Base-by-base conservation (phyloP, 2,797 vertebrate species). In the Synaphobranchus kaupii region DNA sequence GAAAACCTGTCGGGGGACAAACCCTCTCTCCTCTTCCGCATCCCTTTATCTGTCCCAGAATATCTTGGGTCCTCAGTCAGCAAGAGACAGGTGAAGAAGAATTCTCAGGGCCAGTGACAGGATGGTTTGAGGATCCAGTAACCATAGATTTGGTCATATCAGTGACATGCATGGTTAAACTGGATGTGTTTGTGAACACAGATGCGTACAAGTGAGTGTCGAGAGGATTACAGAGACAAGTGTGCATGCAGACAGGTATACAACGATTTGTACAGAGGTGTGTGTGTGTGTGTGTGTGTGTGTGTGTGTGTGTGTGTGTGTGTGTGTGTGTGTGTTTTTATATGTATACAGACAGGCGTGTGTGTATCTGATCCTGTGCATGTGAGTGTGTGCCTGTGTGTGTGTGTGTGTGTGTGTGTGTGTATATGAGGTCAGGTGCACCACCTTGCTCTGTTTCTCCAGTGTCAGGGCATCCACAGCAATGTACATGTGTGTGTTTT, bases 391-490 rank as follows among this genome's bases (percentile, higher is more conserved):
- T n/a, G n/a, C n/a, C n/a, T n/a, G n/a, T n/a, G n/a, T n/a, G n/a
- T n/a, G n/a, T n/a, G 4, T 56, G 12, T 28, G 31, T 31, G 12
- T 10, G 12, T 6, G n/a, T 50, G 0, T 54, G 71, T 31, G 48
- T n/a, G 39, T n/a, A 54, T 50, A 22, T 58, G 1, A 54, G 25
- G 47, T n/a, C 60, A 25, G 31, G 63, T 84, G 31, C 76, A 56
- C 9, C 87, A 97, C 97, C 95, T 97, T 97, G 94, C 95, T 97
- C 89, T 94, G 96, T 88, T 95, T 96, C 88, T 97, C 95, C 25
- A 94, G 94, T 6, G 94, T 90, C 1, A 97, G 94, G 31, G 97
- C 96, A 89, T 97, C 97, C 63, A 97, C 95, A 0, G 91, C 91
- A 81, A 91, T 94, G 86, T 95, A 96, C 87, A 98, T 90, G 90